Evolutionary conservation across 2,888 invertebrate species (phyloP), one percentile per base, ranked within the genome.

Genomic region (Toxonevra muliebris): DNA sequence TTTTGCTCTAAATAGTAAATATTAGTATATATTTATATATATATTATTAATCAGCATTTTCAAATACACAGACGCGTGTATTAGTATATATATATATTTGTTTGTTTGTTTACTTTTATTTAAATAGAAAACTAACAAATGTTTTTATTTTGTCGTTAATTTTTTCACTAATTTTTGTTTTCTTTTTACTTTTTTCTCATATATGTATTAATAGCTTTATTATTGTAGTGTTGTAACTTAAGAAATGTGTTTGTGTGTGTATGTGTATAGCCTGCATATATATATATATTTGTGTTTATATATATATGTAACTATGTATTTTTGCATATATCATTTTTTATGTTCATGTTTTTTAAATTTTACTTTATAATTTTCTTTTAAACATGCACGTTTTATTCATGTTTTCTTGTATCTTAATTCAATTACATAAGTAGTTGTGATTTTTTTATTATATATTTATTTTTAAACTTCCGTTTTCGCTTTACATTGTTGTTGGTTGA

Each of bases 41-140:
- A 42, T 55, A 50, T 50, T 30, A 30, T 30, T 30, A 30, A 30
- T 30, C 30, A 30, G 30, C 30, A 30, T 30, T 30, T 30, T 30
- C n/a, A 30, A 30, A 30, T 30, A 30, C 30, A 30, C 30, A 30
- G 30, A 30, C 30, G 30, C 30, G 7, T 30, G 30, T 48, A 48
- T 52, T 41, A 59, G 48, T 61, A 63, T 69, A 50, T 54, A 54
- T 58, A 40, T 40, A 58, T 58, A n/a, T 67, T 72, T 66, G 66
- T 69, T 72, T 71, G 66, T 71, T 69, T 70, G 73, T 59, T 71
- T 68, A 65, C 68, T 76, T 69, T 72, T 73, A 42, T 75, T 74
- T 76, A 79, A 72, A 76, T 73, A 30, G 30, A 30, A 30, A 30
- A 30, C 30, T 30, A 30, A 30, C 30, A 30, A 30, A 30, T 30